Evolutionary conservation across 30 jellyfish, hydroid and myxozoan genomes (phyloP).

Genomic region (Pelagia noctiluca): DNA sequence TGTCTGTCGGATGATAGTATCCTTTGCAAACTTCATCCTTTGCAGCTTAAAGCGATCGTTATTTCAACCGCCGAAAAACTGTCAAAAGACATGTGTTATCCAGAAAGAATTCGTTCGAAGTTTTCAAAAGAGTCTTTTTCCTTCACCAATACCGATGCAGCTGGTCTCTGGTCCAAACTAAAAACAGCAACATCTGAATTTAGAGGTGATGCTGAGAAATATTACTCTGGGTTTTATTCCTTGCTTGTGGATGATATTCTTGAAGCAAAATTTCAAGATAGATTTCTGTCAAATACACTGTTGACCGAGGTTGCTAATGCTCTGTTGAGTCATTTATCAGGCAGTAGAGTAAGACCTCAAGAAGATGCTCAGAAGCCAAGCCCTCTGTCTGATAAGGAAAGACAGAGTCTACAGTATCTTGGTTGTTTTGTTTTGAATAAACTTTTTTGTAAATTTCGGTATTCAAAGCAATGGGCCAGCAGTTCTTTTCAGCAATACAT

Average conservation of each 20-base stretch:
- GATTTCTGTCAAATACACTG: constrained; percentile 38
- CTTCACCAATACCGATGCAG: constrained; percentile 29
- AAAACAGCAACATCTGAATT: constrained; percentile 18
- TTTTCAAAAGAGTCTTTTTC: constrained; percentile 4
- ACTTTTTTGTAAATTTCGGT: constrained; percentile 14
- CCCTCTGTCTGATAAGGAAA: constrained; percentile 48
- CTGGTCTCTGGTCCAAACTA: constrained; percentile 26
- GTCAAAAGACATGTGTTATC: too few relatives aligned
- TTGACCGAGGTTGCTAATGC: constrained; percentile 52
- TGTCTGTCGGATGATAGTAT: too few relatives aligned
- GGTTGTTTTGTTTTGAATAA: constrained; percentile 43
- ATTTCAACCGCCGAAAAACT: too few relatives aligned
- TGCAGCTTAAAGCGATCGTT: too few relatives aligned
- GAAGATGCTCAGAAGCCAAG: constrained; percentile 18
- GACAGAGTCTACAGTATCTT: constrained; percentile 17
- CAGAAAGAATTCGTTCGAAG: neutral
- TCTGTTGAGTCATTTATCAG: constrained; percentile 22
- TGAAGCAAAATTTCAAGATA: constrained; percentile 34
- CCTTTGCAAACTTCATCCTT: too few relatives aligned
- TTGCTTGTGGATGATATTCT: constrained; percentile 43
- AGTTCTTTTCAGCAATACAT: constrained; percentile 6
- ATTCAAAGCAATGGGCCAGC: constrained; percentile 17
- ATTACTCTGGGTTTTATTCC: constrained; percentile 50
- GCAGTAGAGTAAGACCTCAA: neutral
- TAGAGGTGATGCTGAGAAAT: constrained; percentile 40